Evolutionary conservation across 2,797 vertebrate genomes (phyloP), one percentile per base, ranked within the genome.

Genomic region (Cygnus olor): DNA sequence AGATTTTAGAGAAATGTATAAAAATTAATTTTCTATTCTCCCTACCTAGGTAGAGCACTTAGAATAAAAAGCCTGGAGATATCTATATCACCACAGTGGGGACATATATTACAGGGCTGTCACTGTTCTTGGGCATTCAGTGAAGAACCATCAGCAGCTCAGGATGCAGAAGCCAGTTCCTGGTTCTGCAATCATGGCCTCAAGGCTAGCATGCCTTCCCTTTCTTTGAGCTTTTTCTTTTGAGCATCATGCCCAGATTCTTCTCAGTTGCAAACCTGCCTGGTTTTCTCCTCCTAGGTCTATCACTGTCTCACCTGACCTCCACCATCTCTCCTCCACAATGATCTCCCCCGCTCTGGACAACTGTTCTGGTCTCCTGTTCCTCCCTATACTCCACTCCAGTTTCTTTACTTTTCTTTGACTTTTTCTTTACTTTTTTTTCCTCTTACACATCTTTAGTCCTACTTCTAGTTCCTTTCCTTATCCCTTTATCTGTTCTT

Each of bases 151-250:
- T n/a, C 25, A 61, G 66, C 32, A 77, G 68, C 53, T 36, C 66
- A 32, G 44, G 38, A 47, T 0, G 2, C 56, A 90, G 65, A 38
- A 88, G 44, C 36, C 61, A 36, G 14, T 2, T 70, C 32, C 58
- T 1, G 0, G 25, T 7, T 79, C 61, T 77, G 53, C 0, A 0
- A 80, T 57, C 4, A 5, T 0, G 19, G 27, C 49, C 51, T 51
- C n/a, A 80, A 57, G 14, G 36, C 25, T 45, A 74, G 24, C 0
- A 0, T 68, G 54, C 38, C n/a, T 61, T 42, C 63, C 65, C 32
- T 13, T 57, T 68, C 40, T 61, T 51, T 30, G 76, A 22, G 45
- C 20, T 47, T 47, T 22, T 47, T 25, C 49, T 25, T 51, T 47
- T 47, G 47, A 47, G 21, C 42, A 24, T 61, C 51, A 36, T 27